Evolutionary conservation across 2,113 vertebrate species (phyloP).

Genomic region (Phylloscopus trochiloides): DNA sequence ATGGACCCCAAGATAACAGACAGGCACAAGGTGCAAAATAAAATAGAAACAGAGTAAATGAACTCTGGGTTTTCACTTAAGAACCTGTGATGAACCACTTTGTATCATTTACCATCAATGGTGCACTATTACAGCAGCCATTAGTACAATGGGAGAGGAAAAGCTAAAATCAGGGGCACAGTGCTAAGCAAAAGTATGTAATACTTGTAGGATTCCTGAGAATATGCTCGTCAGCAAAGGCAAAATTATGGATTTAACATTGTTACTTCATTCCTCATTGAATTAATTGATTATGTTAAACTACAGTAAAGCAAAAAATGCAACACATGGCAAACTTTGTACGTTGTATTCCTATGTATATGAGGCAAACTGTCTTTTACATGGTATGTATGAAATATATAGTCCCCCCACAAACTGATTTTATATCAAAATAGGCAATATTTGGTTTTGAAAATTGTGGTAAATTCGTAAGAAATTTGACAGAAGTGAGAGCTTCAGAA

Average conservation of each 20-base stretch:
- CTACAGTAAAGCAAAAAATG: neutral
- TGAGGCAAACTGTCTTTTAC: neutral
- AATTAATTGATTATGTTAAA: neutral
- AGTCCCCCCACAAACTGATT: neutral
- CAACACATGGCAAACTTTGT: neutral
- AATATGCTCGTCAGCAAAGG: neutral
- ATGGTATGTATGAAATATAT: neutral
- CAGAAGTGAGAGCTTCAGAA: neutral
- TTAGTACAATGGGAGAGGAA: neutral
- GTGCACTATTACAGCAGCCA: neutral
- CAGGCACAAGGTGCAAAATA: neutral
- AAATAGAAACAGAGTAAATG: neutral
- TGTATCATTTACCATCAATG: neutral
- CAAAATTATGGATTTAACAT: neutral
- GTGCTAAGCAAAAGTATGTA: neutral
- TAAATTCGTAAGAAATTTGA: neutral
- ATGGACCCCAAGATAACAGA: neutral
- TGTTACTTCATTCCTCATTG: neutral
- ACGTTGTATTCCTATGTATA: fast-evolving
- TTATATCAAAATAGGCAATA: neutral
- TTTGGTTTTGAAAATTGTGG: neutral
- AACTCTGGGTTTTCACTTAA: neutral
- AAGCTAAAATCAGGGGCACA: neutral
- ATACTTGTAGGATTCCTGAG: neutral
- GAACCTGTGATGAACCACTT: neutral